A percentile compares a stretch with the other conserved stretches of the same genome.
Evolutionary conservation across 1,140 invertebrate species (phyloP).

Genomic region (Drosophila pectinifera): DNA sequence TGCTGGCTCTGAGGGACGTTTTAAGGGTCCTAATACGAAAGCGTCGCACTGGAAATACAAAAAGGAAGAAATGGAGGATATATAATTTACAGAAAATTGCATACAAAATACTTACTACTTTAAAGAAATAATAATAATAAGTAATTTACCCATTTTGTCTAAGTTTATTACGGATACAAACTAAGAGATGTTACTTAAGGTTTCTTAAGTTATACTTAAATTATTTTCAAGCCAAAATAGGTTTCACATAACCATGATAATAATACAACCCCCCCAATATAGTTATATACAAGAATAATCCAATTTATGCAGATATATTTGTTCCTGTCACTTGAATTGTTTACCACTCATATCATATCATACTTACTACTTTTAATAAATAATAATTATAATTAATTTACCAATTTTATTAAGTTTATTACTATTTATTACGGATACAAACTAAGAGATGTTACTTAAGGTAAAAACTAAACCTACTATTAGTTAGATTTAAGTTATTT

Average conservation of each 20-base stretch:
- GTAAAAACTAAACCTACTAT: no score
- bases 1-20: neutral
- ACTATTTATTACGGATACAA: neutral
- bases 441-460: neutral
- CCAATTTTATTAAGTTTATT: neutral
- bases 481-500: neutral
- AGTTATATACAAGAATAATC: neutral
- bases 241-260: no score
- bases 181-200: neutral
- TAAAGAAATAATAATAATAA: neutral
- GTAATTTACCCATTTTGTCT: neutral
- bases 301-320: constrained; percentile 16
- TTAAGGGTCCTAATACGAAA: neutral
- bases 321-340: constrained; percentile 49
- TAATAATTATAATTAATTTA: neutral
- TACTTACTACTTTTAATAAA: neutral
- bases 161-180: neutral
- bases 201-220: neutral
- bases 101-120: neutral
- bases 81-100: neutral
- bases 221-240: neutral
- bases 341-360: constrained; percentile 63
- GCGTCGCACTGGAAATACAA: neutral
- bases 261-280: neutral
- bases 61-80: neutral